These are phyloP conservation scores for Diphyllodes magnificus DNA, from an alignment of 2,113 vertebrate genomes.

Conservation along the genomic window DNA sequence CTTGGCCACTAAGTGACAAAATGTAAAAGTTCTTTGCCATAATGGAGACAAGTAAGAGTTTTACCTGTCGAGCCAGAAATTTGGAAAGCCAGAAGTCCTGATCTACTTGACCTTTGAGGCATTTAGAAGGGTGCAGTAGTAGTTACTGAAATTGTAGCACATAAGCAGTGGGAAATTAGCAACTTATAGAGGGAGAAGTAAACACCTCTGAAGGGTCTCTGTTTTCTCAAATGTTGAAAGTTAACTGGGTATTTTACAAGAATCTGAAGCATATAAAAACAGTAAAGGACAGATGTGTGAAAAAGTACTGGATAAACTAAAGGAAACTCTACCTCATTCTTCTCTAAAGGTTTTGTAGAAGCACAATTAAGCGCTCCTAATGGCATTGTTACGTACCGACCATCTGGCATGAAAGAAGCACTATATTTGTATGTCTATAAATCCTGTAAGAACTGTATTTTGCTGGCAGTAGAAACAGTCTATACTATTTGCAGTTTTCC, in stretches of 20 bases:
- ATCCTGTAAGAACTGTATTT: conserved; percentile 64
- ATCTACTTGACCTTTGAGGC: background rate
- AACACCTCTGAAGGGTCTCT: conserved; percentile 15
- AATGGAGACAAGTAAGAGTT: background rate
- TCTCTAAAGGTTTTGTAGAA: conserved; percentile 69
- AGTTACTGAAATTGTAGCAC: background rate
- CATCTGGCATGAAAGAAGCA: conserved; percentile 61
- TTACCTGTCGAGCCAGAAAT: background rate
- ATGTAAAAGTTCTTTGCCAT: background rate
- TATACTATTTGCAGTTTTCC: conserved; percentile 58
- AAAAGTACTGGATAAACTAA: conserved; percentile 46
- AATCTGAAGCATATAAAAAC: conserved; percentile 11
- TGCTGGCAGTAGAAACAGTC: conserved; percentile 60
- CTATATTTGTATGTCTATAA: conserved; percentile 66
- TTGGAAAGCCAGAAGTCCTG: background rate
- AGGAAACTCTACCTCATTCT: conserved; percentile 73
- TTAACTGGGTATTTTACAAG: conserved; percentile 38
- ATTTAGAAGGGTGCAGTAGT: background rate
- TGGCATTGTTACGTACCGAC: conserved; percentile 52
- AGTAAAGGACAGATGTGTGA: conserved; percentile 26
- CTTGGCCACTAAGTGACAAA: background rate
- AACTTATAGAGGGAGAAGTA: background rate
- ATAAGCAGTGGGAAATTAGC: background rate
- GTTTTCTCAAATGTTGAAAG: conserved; percentile 8
- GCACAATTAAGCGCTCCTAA: conserved; percentile 63